Evolutionary conservation across 2,113 vertebrate genomes (phyloP).

Genomic region (Monarcha castaneiventris): DNA sequence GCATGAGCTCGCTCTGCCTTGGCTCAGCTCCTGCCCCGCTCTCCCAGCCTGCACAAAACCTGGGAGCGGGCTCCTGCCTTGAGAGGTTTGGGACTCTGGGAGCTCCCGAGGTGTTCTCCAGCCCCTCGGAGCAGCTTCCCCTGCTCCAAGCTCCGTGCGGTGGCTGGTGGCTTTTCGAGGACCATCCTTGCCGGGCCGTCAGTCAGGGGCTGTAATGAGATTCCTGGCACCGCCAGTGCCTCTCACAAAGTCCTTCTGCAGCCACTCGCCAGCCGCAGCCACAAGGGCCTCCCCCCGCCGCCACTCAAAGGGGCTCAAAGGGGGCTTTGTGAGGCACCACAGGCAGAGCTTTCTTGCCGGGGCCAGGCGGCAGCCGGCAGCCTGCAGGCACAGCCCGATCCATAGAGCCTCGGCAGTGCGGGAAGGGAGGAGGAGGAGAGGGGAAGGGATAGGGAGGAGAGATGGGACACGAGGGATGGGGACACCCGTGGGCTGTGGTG

Average conservation of each 20-base stretch:
- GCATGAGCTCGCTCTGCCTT: background rate
- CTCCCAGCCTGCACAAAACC: background rate
- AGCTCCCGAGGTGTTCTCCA: background rate
- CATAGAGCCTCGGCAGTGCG: fast-evolving
- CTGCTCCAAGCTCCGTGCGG: fast-evolving
- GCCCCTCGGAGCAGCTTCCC: background rate
- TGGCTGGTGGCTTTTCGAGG: background rate
- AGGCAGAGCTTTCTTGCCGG: background rate
- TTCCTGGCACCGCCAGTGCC: constrained; percentile 13
- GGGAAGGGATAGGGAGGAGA: background rate
- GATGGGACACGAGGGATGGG: background rate
- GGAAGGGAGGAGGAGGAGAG: background rate
- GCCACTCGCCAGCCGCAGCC: background rate
- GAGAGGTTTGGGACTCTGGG: background rate
- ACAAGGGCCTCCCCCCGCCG: constrained; percentile 5
- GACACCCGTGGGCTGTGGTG: fast-evolving
- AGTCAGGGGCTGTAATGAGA: background rate
- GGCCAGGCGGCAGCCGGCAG: background rate
- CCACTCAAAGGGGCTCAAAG: constrained; percentile 12
- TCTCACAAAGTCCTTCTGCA: constrained; percentile 32
- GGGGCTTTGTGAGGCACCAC: constrained; percentile 19
- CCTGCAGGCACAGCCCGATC: background rate
- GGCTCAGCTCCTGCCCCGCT: background rate
- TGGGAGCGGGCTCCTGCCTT: fast-evolving
- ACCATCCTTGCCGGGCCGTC: background rate